Conservation (phyloP, 2,888 invertebrate genomes). For the Leucophenga maculata region DNA sequence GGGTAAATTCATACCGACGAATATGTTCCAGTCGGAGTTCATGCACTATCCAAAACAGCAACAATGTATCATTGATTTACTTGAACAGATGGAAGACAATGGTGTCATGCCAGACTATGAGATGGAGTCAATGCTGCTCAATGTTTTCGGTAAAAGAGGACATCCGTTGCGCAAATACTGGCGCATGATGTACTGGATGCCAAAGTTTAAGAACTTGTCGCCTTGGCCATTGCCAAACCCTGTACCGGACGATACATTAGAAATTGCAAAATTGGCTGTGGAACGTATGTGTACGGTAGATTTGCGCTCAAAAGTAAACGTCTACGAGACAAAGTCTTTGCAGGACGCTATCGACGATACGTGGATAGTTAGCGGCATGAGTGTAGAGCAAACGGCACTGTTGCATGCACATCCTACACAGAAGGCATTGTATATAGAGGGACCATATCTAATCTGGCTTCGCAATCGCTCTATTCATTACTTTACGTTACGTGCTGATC, state of each 20-base stretch:
- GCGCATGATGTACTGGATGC: slow-evolving; percentile 92
- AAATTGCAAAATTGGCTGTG: slow-evolving; percentile 87
- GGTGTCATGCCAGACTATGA: slow-evolving; percentile 94
- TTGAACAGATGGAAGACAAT: slow-evolving; percentile 94
- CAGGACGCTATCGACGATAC: slow-evolving; percentile 87
- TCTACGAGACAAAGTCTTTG: slow-evolving; percentile 80
- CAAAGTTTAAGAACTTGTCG: slow-evolving; percentile 91
- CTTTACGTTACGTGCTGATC: slow-evolving; percentile 85
- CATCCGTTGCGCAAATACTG: slow-evolving; percentile 82
- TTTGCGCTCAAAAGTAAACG: slow-evolving; percentile 77
- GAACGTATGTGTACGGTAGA: slow-evolving; percentile 89
- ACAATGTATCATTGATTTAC: slow-evolving; percentile 88
- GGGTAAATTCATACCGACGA: slow-evolving; percentile 87
- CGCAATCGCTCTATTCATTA: slow-evolving; percentile 84
- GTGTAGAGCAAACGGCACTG: slow-evolving; percentile 81
- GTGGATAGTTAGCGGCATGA: slow-evolving; percentile 93
- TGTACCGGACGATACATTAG: slow-evolving; percentile 83
- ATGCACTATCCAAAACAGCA: slow-evolving; percentile 97
- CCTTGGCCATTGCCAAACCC: slow-evolving; percentile 88
- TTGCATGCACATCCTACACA: slow-evolving; percentile 77
- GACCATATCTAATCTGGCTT: slow-evolving; percentile 87
- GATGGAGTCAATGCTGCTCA: slow-evolving; percentile 85
- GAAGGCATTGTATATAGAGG: slow-evolving; percentile 86
- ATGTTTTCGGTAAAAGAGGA: slow-evolving; percentile 87
- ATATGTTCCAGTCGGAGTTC: slow-evolving; percentile 89